Evolutionary conservation across 1,140 invertebrate species (phyloP), one percentile per base, ranked within the genome.

Genomic region (Lutraria rhynchaena): DNA sequence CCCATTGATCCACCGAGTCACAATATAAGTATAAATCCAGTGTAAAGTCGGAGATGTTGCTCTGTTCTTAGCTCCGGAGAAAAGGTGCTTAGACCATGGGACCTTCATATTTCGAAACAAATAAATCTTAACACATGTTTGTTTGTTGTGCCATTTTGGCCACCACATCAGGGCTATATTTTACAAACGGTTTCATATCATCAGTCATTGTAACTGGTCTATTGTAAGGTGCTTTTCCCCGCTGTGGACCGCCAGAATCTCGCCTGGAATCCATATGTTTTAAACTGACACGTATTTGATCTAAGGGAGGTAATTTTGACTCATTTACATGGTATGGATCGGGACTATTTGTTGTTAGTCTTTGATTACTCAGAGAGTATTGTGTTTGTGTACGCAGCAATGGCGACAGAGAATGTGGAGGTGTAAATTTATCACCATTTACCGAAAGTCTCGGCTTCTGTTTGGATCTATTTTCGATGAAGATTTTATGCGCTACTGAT

Each of bases 341-440:
- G 1, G 90, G 90, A 83, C 86, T 90, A 60, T 87, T 89, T 51
- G 85, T 89, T 33, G 85, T 84, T n/a, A 87, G 77, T 46, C 89
- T 73, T 46, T 88, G 85, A 60, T 81, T 88, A 74, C 89, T 91
- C n/a, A 85, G 60, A 0, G 90, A 90, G 61, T 89, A 90, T 82
- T 90, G 89, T 19, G 89, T 90, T 55, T 87, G 86, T 24, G 87
- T 87, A 44, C 90, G 84, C 51, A 89, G 83, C 57, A 89, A 74
- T 7, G 88, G 89, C 0, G 89, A 88, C 29, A 87, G 74, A 17
- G 58, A 75, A 3, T 85, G 46, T 0, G 87, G 83, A 0, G 86
- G 81, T 3, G 80, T 76, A 67, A 87, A 90, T 74, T 88, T 87
- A 9, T 85, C 89, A 0, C 90, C 90, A 70, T 70, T 89, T 0